Evolutionary conservation across 1,140 invertebrate genomes (phyloP), one percentile per base, ranked within the genome.

Genomic region (Drosophila micromelanica): DNA sequence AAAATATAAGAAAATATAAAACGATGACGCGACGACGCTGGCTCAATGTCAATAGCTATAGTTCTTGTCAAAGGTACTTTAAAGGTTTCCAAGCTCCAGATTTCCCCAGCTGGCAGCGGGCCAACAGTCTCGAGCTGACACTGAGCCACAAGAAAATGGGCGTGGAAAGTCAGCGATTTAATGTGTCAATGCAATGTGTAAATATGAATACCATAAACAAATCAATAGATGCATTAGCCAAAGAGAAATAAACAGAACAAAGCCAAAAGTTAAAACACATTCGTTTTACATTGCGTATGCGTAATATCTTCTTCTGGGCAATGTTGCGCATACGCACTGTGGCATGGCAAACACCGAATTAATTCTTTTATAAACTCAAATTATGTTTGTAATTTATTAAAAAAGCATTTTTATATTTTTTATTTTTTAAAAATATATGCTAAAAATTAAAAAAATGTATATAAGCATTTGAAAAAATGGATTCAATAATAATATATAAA

Each of bases 21-120:
- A 20, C 61, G 40, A 43, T 64, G 37, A 68, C 46, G 38, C 46
- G 52, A 55, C 40, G 27, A 63, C 60, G 27, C 43, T 11, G 23
- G 55, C 48, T 61, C 87, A 90, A 90, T 89, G 87, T 91, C 84
- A 91, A 89, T 75, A 85, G 60, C 65, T 80, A 76, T 71, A n/a
- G 27, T 35, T 67, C 55, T 59, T 37, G 32, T 32, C 55, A 11
- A 12, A n/a, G 60, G 52, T 68, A 67, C 73, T 90, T 91, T 40
- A 85, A 81, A 43, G 86, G 86, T 49, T 90, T 90, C 86, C 45
- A 30, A 63, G 52, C 57, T 49, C 5, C 35, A 45, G 38, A 55
- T 35, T 57, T 35, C 17, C 15, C 11, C 11, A 38, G 40, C 15
- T 35, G 32, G 20, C 37, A 61, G 23, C 2, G n/a, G 20, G 13